Conservation (phyloP, 2,113 vertebrate species). For the Myocastor coypus region DNA sequence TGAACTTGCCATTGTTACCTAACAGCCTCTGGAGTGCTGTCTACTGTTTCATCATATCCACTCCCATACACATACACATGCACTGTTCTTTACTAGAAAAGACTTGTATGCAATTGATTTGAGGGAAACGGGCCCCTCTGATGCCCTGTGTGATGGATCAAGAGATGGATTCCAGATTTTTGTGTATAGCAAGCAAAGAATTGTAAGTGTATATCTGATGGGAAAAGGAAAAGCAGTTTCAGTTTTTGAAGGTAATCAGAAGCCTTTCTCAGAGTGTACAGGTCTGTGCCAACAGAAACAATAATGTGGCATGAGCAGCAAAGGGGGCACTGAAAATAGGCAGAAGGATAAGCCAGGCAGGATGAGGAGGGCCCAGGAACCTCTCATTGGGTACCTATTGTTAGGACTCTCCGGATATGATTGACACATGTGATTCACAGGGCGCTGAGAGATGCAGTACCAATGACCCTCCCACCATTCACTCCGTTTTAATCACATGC, state of each 20-base stretch:
- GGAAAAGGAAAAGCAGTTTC: not conserved
- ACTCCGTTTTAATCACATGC: not conserved
- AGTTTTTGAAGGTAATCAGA: not conserved
- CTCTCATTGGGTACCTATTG: not conserved
- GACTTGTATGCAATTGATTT: not conserved
- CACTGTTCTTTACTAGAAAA: not conserved
- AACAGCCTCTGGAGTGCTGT: too few relatives aligned
- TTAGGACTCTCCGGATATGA: not conserved
- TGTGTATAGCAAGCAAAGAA: not conserved
- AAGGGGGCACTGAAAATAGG: not conserved
- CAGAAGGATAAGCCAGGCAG: not conserved
- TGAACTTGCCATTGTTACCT: not conserved
- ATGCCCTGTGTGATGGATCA: not conserved
- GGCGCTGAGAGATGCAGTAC: not conserved
- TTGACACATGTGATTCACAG: not conserved
- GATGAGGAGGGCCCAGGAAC: not conserved
- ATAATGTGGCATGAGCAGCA: not conserved
- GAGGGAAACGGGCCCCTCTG: not conserved
- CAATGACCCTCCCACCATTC: not conserved
- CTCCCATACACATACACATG: not conserved
- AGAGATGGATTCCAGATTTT: not conserved
- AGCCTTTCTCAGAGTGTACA: not conserved
- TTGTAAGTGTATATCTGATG: not conserved
- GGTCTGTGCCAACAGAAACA: not conserved
- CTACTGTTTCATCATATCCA: not conserved